These are phyloP conservation scores for Aphodius granarius DNA, from an alignment of 2,888 invertebrate genomes.

Conservation along the genomic window DNA sequence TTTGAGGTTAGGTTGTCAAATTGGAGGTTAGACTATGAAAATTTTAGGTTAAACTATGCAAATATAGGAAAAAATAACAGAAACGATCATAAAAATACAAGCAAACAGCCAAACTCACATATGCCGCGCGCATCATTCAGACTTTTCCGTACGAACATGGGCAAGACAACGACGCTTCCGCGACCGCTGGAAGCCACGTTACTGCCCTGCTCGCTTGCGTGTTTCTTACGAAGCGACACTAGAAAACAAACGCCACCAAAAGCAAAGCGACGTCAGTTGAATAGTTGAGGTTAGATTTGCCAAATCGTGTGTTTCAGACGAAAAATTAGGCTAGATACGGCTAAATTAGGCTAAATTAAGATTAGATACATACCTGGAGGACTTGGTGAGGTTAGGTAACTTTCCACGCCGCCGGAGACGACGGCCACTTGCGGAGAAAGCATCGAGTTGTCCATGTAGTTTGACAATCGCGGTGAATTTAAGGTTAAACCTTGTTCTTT, in stretches of 20 bases:
- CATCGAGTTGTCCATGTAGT: constrained; percentile 32
- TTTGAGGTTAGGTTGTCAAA: neutral
- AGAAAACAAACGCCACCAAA: constrained; percentile 17
- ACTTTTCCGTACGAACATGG: constrained; percentile 63
- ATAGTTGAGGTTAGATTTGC: too few relatives aligned
- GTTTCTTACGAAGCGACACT: constrained; percentile 54
- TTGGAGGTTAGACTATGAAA: neutral
- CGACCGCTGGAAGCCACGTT: constrained; percentile 69
- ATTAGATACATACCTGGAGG: constrained; percentile 60
- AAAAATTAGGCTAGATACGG: too few relatives aligned
- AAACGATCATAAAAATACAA: neutral
- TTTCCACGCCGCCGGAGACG: constrained; percentile 51
- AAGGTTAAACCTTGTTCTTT: constrained; percentile 16
- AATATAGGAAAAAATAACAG: neutral
- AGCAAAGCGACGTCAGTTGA: constrained; percentile 29
- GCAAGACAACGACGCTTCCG: constrained; percentile 74
- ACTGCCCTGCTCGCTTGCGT: constrained; percentile 54
- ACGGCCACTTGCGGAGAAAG: constrained; percentile 50
- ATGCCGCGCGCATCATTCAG: constrained; percentile 55
- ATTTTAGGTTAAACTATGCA: neutral
- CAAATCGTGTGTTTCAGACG: neutral
- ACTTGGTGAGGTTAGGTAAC: constrained; percentile 58
- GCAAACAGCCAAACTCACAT: constrained; percentile 40
- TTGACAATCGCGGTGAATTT: constrained; percentile 33
- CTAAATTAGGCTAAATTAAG: too few relatives aligned